These are phyloP conservation scores for Malacoctenus gilli DNA, from an alignment of 2,797 vertebrate species.

Conservation along the genomic window DNA sequence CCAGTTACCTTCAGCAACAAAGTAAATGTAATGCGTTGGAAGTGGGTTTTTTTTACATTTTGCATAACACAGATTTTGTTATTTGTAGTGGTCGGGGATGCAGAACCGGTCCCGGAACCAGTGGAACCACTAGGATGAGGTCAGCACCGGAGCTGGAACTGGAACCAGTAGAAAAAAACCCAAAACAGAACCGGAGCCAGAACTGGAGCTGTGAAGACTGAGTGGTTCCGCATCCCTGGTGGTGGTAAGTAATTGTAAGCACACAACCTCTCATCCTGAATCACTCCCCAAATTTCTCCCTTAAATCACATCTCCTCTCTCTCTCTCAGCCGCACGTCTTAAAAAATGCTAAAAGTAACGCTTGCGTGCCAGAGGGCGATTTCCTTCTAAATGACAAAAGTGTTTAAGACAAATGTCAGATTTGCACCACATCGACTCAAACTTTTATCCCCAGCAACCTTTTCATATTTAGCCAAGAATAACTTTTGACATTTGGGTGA, in stretches of 20 bases:
- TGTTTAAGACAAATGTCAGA: slow-evolving; percentile 25
- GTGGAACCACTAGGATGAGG: too few relatives aligned
- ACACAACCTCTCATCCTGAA: neutral
- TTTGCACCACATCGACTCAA: slow-evolving; percentile 19
- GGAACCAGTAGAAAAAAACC: too few relatives aligned
- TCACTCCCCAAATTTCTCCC: slow-evolving; percentile 10
- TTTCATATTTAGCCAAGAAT: slow-evolving; percentile 29
- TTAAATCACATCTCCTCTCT: too few relatives aligned
- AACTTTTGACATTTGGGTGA: slow-evolving; percentile 30
- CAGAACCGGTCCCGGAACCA: too few relatives aligned
- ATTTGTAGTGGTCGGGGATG: neutral
- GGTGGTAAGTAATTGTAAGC: slow-evolving; percentile 4
- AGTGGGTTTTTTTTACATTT: slow-evolving; percentile 5
- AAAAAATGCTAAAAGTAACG: slow-evolving; percentile 27
- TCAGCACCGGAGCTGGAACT: too few relatives aligned
- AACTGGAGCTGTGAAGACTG: too few relatives aligned
- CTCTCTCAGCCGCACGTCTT: neutral
- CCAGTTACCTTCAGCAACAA: neutral
- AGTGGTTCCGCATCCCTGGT: too few relatives aligned
- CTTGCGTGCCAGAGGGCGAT: slow-evolving; percentile 20
- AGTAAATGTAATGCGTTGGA: neutral
- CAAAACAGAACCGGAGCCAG: too few relatives aligned
- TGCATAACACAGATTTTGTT: neutral
- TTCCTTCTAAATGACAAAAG: slow-evolving; percentile 38
- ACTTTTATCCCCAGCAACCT: slow-evolving; percentile 25